Evolutionary conservation across 2,113 vertebrate genomes (phyloP), one percentile per base, ranked within the genome.

Genomic region (Scomber scombrus): DNA sequence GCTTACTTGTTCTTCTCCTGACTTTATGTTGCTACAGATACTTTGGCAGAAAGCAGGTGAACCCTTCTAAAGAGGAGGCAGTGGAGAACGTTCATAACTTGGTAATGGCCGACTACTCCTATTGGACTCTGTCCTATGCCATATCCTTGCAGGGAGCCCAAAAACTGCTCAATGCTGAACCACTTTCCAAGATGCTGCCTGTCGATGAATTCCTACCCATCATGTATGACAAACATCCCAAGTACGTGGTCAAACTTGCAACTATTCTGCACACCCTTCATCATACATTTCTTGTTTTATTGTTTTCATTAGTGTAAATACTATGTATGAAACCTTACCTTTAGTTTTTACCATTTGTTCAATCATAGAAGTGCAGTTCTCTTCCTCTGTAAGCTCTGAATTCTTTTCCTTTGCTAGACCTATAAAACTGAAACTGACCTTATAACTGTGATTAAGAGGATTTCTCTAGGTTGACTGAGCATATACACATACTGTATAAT

Each of bases 121-220:
- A 98, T 80, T 99, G 98, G 98, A 99, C 98, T 0, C 92, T 99
- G 85, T 97, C 97, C 0, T 99, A 99, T 0, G 89, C 92, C 89
- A 95, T 99, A 92, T 98, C 97, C 13, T 92, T 71, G 61, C 95
- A 93, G 0, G 98, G 98, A 0, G 98, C 98, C 0, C 96, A 91
- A 65, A 99, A 99, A 80, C 95, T 99, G 67, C 87, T 99, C 71
- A 96, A 97, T 0, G 95, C 96, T 0, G 90, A 96, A 74, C 98
- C 98, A 0, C 93, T 99, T 56, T 95, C 91, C 81, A 97, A 97
- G 88, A 99, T 99, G 96, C 93, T 99, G 69, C 98, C 98, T 0
- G 96, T 99, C n/a, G 97, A 99, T 0, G 98, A 99, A 83, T 99
- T 98, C 90, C 93, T 99, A 75, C 98, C 98, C 90, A 96, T 99